These are phyloP conservation scores for Meta bourneti DNA, from an alignment of 2,888 invertebrate genomes.

Conservation along the genomic window DNA sequence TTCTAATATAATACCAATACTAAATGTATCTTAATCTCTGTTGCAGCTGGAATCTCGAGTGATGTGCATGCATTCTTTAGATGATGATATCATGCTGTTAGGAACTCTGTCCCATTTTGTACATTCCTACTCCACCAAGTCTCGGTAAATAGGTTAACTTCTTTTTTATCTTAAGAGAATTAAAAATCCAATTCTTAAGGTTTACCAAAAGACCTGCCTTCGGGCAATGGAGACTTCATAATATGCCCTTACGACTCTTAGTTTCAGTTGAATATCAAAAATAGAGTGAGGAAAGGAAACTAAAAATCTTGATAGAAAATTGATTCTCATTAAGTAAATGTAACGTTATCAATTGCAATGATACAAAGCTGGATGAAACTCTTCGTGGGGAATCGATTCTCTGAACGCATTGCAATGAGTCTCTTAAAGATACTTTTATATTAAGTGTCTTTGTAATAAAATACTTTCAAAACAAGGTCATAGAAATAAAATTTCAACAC, in stretches of 20 bases:
- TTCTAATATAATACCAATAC: too few species aligned
- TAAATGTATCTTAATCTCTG: not conserved
- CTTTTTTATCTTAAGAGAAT: not conserved
- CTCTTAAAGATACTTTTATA: too few species aligned
- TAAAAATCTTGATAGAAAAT: not conserved
- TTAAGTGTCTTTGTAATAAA: too few species aligned
- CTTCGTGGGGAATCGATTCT: too few species aligned
- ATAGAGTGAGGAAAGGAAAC: not conserved
- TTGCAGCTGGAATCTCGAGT: slow-evolving; percentile 82
- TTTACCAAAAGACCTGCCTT: not conserved
- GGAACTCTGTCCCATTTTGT: slow-evolving; percentile 82
- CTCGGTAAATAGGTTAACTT: slow-evolving; percentile 79
- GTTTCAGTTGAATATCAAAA: too few species aligned
- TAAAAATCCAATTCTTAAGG: not conserved
- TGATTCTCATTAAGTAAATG: not conserved
- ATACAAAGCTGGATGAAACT: too few species aligned
- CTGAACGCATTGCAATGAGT: too few species aligned
- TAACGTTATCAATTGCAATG: too few species aligned
- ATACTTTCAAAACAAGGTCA: too few species aligned
- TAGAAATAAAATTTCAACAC: too few species aligned
- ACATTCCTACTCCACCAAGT: slow-evolving; percentile 80
- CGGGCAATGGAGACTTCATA: not conserved
- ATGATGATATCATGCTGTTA: slow-evolving; percentile 80
- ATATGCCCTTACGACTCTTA: not conserved
- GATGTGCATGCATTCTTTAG: slow-evolving; percentile 81